Percentiles rank a stretch among this genome's conserved stretches.
Conservation (phyloP, 1,140 invertebrate species). For the Bombus haemorrhoidalis region DNA sequence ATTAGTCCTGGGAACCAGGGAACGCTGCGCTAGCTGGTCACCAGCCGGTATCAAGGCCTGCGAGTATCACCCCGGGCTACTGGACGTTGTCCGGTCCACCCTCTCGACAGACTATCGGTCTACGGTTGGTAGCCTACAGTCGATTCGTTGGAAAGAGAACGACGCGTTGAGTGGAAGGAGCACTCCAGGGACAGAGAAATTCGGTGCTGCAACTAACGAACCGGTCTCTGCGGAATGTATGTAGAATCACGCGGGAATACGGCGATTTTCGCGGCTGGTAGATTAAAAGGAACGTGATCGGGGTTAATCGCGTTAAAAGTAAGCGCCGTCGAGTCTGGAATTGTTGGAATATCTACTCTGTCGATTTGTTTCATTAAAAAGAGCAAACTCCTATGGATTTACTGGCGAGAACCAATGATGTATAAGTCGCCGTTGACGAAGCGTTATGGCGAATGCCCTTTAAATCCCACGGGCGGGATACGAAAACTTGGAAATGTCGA, state of each 20-base stretch:
- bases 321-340: background rate
- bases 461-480: slow-evolving; percentile 29
- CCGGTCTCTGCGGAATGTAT: slow-evolving; percentile 27
- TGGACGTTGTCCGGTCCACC: slow-evolving; percentile 54
- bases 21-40: slow-evolving; percentile 54
- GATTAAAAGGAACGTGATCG: slow-evolving; percentile 47
- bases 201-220: slow-evolving; percentile 14
- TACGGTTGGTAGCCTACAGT: slow-evolving; percentile 31
- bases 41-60: slow-evolving; percentile 50
- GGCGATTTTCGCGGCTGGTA: background rate
- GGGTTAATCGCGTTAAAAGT: slow-evolving; percentile 36
- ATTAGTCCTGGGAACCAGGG: slow-evolving; percentile 70
- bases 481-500: background rate
- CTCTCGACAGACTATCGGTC: slow-evolving; percentile 38
- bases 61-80: slow-evolving; percentile 61
- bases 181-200: slow-evolving; percentile 2
- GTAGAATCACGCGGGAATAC: slow-evolving; percentile 3
- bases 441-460: background rate
- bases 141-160: slow-evolving; percentile 47
- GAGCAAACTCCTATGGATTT: background rate
- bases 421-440: background rate
- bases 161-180: background rate
- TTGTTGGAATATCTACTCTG: too few relatives aligned
- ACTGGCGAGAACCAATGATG: background rate
- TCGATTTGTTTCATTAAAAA: background rate